Percentiles rank a stretch among this genome's conserved stretches.
These are phyloP conservation scores for Anarsia innoxiella DNA, from an alignment of 2,888 invertebrate species.

Conservation along the genomic window DNA sequence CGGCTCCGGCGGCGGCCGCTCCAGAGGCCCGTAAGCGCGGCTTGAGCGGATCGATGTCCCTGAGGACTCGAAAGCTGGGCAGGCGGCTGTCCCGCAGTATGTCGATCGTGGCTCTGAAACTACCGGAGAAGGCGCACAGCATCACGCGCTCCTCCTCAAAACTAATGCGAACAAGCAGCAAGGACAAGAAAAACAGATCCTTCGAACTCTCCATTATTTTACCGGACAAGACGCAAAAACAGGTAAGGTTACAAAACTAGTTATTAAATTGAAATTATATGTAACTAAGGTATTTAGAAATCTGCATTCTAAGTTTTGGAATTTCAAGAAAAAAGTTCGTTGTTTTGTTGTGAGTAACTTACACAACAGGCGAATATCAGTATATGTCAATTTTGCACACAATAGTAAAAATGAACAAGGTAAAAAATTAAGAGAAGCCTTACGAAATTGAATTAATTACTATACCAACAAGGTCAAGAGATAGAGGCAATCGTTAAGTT, in stretches of 20 bases:
- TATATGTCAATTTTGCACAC: neutral
- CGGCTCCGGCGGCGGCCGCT: constrained; percentile 22
- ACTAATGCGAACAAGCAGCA: constrained; percentile 72
- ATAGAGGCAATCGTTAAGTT: too few species aligned
- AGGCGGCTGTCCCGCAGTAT: constrained; percentile 72
- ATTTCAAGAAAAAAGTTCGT: too few species aligned
- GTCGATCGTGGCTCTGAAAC: constrained; percentile 71
- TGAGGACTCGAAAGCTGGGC: constrained; percentile 67
- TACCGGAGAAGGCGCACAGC: constrained; percentile 76
- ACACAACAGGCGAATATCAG: too few species aligned
- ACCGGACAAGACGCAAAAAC: constrained; percentile 79
- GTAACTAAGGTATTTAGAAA: too few species aligned
- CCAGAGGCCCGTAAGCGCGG: constrained; percentile 50
- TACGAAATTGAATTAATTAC: too few species aligned
- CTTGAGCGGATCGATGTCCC: constrained; percentile 65
- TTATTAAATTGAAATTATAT: too few species aligned
- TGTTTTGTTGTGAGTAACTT: too few species aligned
- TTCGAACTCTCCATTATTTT: constrained; percentile 78
- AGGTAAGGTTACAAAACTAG: constrained; percentile 56
- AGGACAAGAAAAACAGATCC: constrained; percentile 73
- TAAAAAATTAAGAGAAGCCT: too few species aligned
- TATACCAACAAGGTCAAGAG: too few species aligned
- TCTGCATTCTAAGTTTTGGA: too few species aligned
- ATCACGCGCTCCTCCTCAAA: constrained; percentile 76
- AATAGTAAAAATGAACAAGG: too few species aligned